Conservation (phyloP, 2,888 invertebrate species). For the Antheraea yamamai region DNA sequence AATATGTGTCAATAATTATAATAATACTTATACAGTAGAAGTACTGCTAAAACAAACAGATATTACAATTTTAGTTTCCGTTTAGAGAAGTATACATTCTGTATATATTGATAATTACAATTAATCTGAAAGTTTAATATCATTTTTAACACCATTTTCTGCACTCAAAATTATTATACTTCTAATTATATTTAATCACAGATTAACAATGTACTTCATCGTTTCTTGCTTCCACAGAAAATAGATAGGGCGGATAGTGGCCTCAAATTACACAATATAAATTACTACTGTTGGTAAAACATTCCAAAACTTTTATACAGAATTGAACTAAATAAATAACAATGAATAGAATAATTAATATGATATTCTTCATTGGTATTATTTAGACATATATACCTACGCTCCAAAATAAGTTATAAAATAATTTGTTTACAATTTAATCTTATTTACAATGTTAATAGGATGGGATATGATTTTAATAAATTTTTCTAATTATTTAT, state of each 20-base stretch:
- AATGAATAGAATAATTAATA: slow-evolving; percentile 31
- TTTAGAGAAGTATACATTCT: slow-evolving; percentile 58
- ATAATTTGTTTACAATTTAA: slow-evolving; percentile 58
- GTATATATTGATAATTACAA: slow-evolving; percentile 58
- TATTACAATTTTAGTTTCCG: slow-evolving; percentile 63
- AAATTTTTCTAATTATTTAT: slow-evolving; percentile 66
- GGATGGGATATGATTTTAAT: slow-evolving; percentile 71
- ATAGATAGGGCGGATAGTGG: slow-evolving; percentile 60
- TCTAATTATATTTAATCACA: slow-evolving; percentile 77
- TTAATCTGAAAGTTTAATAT: slow-evolving; percentile 47
- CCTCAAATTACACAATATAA: slow-evolving; percentile 49
- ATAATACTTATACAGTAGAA: slow-evolving; percentile 75
- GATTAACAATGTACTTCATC: slow-evolving; percentile 76
- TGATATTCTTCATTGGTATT: slow-evolving; percentile 35
- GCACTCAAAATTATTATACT: slow-evolving; percentile 56
- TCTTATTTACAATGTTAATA: slow-evolving; percentile 65
- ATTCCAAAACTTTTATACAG: slow-evolving; percentile 52
- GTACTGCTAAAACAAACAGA: slow-evolving; percentile 71
- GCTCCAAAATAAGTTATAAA: slow-evolving; percentile 61
- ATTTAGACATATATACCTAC: slow-evolving; percentile 35
- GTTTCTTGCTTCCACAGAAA: slow-evolving; percentile 57
- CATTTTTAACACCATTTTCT: slow-evolving; percentile 57
- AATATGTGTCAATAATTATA: slow-evolving; percentile 76
- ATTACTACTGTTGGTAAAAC: slow-evolving; percentile 42
- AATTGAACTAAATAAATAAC: slow-evolving; percentile 44